phyloP scores from a whole-genome alignment of 2,113 vertebrate genomes.

The Phylloscopus trochilus region DNA sequence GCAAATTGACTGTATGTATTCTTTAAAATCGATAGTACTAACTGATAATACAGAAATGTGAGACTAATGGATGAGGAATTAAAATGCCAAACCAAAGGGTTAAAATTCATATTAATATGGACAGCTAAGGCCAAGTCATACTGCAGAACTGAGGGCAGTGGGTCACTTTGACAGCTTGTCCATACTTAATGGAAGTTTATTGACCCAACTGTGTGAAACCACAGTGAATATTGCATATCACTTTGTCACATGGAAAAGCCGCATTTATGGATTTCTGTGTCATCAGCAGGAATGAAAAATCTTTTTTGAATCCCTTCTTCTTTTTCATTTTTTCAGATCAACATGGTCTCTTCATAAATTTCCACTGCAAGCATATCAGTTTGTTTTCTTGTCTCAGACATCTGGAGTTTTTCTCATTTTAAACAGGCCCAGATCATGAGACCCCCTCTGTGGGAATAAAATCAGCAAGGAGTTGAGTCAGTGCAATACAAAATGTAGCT shows the following conservation, averaged over 20 bases:
- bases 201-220: conserved; percentile 84
- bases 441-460: accelerated
- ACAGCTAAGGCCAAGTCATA: conserved; percentile 74
- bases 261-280: conserved; percentile 79
- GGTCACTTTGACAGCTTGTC: conserved; percentile 78
- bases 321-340: conserved; percentile 63
- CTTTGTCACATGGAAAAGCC: conserved; percentile 70
- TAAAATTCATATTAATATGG: conserved; percentile 85
- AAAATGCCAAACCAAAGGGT: conserved; percentile 76
- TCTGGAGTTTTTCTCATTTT: neutral
- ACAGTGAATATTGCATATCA: conserved; percentile 79
- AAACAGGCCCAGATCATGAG: neutral
- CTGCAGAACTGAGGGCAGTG: conserved; percentile 71
- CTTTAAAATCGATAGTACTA: conserved; percentile 83
- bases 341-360: conserved; percentile 69
- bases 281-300: conserved; percentile 64
- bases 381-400: neutral
- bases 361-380: conserved; percentile 57
- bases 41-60: conserved; percentile 83
- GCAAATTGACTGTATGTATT: conserved; percentile 66
- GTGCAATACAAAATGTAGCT: neutral
- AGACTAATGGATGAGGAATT: conserved; percentile 88
- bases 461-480: neutral
- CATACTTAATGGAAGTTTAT: conserved; percentile 88
- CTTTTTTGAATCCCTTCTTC: conserved; percentile 36